Conservation (phyloP, 1,140 invertebrate genomes). For the Muscidifurax raptorellus region DNA sequence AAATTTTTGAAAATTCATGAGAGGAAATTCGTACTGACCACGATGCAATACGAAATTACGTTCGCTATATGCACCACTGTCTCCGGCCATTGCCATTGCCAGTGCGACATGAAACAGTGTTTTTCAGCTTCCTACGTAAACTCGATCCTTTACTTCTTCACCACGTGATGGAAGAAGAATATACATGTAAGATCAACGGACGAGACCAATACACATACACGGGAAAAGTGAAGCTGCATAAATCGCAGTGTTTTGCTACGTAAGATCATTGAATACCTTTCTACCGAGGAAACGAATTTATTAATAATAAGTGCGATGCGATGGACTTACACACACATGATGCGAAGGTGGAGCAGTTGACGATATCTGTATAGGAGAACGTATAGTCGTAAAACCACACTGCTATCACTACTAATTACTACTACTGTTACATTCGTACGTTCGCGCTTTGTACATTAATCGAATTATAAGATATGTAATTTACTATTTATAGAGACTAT, state of each 20-base stretch:
- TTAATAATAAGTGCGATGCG: constrained; percentile 46
- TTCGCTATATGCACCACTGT: constrained; percentile 56
- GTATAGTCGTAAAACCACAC: constrained; percentile 39
- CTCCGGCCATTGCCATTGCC: constrained; percentile 43
- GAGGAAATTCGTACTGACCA: constrained; percentile 57
- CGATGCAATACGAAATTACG: constrained; percentile 52
- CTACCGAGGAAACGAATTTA: constrained; percentile 49
- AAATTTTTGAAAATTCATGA: constrained; percentile 37
- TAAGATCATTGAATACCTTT: constrained; percentile 48
- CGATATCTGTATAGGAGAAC: constrained; percentile 43
- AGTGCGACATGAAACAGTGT: not conserved
- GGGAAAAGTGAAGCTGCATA: constrained; percentile 3
- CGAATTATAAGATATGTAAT: constrained; percentile 58
- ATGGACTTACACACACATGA: constrained; percentile 1
- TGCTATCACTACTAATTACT: constrained; percentile 50
- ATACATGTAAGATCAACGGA: not conserved
- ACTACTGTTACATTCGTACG: constrained; percentile 50
- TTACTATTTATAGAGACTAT: constrained; percentile 67
- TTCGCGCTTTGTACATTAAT: constrained; percentile 66
- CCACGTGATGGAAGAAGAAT: not conserved
- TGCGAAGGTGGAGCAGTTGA: constrained; percentile 25
- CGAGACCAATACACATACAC: not conserved
- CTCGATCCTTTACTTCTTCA: not conserved
- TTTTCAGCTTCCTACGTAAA: not conserved
- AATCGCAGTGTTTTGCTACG: constrained; percentile 32